Evolutionary conservation across 2,888 invertebrate species (phyloP), one percentile per base, ranked within the genome.

Genomic region (Amphimallon solstitiale): DNA sequence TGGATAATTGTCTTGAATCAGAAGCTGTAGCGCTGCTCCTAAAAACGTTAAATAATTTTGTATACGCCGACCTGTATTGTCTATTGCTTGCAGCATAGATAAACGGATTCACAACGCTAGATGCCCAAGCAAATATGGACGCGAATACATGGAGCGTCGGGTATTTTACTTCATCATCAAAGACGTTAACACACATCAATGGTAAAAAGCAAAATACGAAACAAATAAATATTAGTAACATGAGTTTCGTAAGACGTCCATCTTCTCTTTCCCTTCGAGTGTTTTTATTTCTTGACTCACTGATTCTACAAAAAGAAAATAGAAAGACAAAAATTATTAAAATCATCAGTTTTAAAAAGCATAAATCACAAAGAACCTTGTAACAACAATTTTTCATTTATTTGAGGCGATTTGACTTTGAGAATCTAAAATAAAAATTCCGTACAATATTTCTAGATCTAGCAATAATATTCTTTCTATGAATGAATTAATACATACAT

Each of bases 71-170:
- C 68, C 87, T 77, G 78, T 95, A 95, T 75, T 94, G 92, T 70
- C 92, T 86, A 80, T 95, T 95, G 72, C 94, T 94, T 5, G 92
- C 92, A 2, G 95, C 95, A 82, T 96, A 96, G 71, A 95, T 94
- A 69, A 95, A 86, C 0, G 95, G 95, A 82, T 96, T 96, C 72
- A 95, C 87, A 56, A 95, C 94, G 67, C 94, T 92, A 0, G 95
- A 94, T 0, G 93, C 92, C 94, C 95, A 96, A 0, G 95, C 94
- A 70, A 94, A 84, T 59, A 95, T 89, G 0, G 94, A 94, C 0
- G 94, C 92, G 63, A 94, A 84, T 68, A 95, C 90, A 78, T 95
- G 94, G 0, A 94, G 81, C 82, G 89, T 87, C 2, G 95, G 94
- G 74, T 86, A 88, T 17, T 84, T 84, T 48, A 90, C 86, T 78